Evolutionary conservation across 2,797 vertebrate genomes (phyloP).

Genomic region (Enteromius thamalakanensis): DNA sequence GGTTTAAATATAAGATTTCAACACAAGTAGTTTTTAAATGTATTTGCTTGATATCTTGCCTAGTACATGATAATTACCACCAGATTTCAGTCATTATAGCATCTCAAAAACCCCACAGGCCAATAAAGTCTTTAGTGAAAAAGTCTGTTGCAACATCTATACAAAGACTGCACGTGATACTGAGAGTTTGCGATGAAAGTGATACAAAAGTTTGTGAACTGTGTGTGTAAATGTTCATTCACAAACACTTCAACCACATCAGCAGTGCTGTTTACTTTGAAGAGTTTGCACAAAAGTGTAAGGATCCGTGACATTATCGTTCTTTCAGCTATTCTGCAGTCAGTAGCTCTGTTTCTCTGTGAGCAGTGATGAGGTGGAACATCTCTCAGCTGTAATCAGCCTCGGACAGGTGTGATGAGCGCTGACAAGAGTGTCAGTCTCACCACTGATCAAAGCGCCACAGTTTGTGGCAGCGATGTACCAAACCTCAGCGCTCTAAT

Average conservation of each 20-base stretch:
- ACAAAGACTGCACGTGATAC: not conserved
- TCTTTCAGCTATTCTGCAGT: constrained; percentile 58
- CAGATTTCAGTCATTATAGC: not conserved
- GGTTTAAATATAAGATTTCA: not conserved
- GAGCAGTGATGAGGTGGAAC: constrained; percentile 53
- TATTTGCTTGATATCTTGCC: not conserved
- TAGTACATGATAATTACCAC: not conserved
- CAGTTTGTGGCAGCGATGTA: constrained; percentile 77
- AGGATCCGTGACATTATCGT: constrained; percentile 47
- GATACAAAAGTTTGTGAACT: not conserved
- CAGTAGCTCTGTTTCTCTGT: constrained; percentile 60
- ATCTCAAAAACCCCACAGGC: not conserved
- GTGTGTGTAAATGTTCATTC: constrained; percentile 13
- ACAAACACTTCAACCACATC: constrained; percentile 26
- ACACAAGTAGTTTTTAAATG: not conserved
- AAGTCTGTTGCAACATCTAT: not conserved
- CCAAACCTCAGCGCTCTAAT: constrained; percentile 77
- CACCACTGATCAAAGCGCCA: constrained; percentile 81
- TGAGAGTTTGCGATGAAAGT: not conserved
- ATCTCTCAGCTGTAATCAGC: constrained; percentile 53
- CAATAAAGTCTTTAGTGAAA: not conserved
- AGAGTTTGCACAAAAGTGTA: not conserved
- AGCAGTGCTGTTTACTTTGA: constrained; percentile 25
- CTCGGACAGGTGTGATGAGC: constrained; percentile 76
- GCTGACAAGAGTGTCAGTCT: constrained; percentile 79